Evolutionary conservation across 2,888 invertebrate species (phyloP), one percentile per base, ranked within the genome.

Genomic region (Quadroppia sp.): DNA sequence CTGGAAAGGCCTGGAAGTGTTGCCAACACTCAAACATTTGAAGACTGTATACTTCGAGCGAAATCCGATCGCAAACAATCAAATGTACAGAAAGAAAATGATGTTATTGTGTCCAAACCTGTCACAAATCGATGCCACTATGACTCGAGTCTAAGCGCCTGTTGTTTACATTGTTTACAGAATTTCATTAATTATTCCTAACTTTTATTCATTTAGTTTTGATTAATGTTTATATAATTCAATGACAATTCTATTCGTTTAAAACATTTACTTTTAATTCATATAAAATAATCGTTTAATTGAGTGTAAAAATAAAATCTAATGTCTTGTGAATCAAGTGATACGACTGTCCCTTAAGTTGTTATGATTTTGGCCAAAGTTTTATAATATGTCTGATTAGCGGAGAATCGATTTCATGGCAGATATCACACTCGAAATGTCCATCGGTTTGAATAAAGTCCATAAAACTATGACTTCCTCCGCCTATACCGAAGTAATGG

Each of bases 401-500:
- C 9, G 67, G 45, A 1, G 48, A 28, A 40, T 73, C 73, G 30
- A 73, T 73, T 69, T 73, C 73, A 6, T 73, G 69, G 30, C 42
- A 25, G 2, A 73, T 20, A n/a, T 73, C 53, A 50, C 48, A 40
- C 1, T 48, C 13, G 0, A 73, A 40, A 13, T 64, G 25, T 45
- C 2, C n/a, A 4, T 45, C 15, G n/a, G 20, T 30, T 23, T 53
- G 20, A 53, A 71, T 48, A 74, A 36, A 71, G 17, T 86, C 82
- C 81, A 89, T 87, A 85, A 97, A 97, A 78, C 89, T 87, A 77
- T 88, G 84, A 50, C 89, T 85, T 17, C 92, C 89, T 71, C 97
- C 97, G 17, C 96, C 96, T 28, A 96, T 92, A 76, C 97, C 97
- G 85, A 97, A 97, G 82, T 98, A 98, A 83, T 90, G 88, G 17